Evolutionary conservation across 2,888 invertebrate genomes (phyloP).

Genomic region (Stenurella melanura): DNA sequence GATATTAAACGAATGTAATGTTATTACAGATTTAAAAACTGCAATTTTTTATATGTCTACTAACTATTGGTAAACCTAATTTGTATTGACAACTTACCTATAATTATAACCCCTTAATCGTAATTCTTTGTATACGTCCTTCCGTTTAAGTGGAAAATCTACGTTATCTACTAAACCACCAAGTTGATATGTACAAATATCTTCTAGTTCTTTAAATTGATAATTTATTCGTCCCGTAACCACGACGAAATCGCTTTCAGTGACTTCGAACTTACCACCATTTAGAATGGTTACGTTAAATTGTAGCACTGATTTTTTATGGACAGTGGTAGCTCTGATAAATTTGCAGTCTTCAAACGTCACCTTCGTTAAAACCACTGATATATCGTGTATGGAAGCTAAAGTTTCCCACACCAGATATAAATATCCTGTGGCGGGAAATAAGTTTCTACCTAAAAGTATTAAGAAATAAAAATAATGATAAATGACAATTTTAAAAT

Average conservation of each 20-base stretch:
- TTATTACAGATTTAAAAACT: no score
- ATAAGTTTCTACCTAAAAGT: conserved; percentile 2
- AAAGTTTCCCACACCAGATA: conserved; percentile 12
- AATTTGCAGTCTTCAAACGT: conserved; percentile 31
- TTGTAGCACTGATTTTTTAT: conserved; percentile 67
- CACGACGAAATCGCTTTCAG: conserved; percentile 53
- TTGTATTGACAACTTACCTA: conserved; percentile 72
- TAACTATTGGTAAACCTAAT: no score
- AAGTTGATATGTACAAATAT: not conserved
- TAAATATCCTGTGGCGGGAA: not conserved
- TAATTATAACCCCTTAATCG: conserved; percentile 81
- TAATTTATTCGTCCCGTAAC: conserved; percentile 55
- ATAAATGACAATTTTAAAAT: not conserved
- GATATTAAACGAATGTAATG: no score
- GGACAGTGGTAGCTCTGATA: conserved; percentile 74
- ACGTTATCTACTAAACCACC: not conserved
- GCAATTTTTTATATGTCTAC: no score
- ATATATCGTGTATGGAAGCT: not conserved
- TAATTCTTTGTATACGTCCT: conserved; percentile 82
- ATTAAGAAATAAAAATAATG: not conserved
- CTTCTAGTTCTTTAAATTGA: conserved; percentile 60
- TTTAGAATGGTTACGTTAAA: conserved; percentile 61
- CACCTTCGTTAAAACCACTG: conserved; percentile 2
- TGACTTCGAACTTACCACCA: conserved; percentile 66
- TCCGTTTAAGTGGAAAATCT: conserved; percentile 61